Conservation (phyloP, 2,797 vertebrate genomes). For the Pangasius larnaudii region DNA sequence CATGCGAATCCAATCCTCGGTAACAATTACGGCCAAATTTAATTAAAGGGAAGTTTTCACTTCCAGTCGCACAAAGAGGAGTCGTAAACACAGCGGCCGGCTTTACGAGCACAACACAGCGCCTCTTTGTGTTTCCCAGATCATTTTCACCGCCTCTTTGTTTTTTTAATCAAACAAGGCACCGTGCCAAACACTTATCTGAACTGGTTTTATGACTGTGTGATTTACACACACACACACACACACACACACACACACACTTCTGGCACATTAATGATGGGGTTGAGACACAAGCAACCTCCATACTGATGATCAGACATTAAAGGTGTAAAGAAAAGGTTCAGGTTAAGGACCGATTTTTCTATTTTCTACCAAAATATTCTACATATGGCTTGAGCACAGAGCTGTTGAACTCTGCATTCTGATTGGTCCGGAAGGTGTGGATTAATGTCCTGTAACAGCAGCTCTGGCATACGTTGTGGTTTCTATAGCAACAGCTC, state of each 20-base stretch:
- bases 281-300: constrained; percentile 24
- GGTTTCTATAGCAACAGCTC: not conserved
- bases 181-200: constrained; percentile 43
- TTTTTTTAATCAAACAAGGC: constrained; percentile 50
- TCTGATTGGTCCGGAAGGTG: not conserved
- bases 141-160: constrained; percentile 12
- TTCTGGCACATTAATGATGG: constrained; percentile 52
- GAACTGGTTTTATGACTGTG: constrained; percentile 44
- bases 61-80: constrained; percentile 43
- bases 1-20: constrained; percentile 31
- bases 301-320: constrained; percentile 31
- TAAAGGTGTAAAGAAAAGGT: not conserved
- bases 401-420: not conserved
- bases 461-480: not conserved
- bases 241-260: constrained; percentile 39
- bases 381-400: not conserved
- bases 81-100: constrained; percentile 36
- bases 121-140: constrained; percentile 23
- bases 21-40: constrained; percentile 48
- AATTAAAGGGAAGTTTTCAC: constrained; percentile 50
- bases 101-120: constrained; percentile 39
- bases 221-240: constrained; percentile 52
- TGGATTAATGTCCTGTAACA: too few relatives aligned
- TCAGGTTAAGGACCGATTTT: not conserved
- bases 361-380: not conserved